Evolutionary conservation across 2,113 vertebrate species (phyloP), one percentile per base, ranked within the genome.

Genomic region (Phoxinus phoxinus): DNA sequence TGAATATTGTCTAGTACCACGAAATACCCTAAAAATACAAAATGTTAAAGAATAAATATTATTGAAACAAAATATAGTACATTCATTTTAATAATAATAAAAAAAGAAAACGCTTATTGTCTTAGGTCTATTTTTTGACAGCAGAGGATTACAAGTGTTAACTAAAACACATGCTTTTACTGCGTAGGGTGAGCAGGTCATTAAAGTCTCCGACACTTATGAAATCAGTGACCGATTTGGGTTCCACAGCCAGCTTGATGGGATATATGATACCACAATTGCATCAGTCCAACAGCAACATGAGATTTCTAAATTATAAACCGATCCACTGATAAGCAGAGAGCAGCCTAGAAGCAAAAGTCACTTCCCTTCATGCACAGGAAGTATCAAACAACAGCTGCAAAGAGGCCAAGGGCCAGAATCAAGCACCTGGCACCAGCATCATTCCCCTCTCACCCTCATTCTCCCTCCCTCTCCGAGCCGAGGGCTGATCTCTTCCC

Each of bases 371-470:
- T 73, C 86, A 61, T 85, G 86, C 91, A 92, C 92, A 92, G 93
- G 94, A 91, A 89, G 81, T 85, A 86, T 15, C 86, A 44, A 65
- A 87, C 63, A 92, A 89, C 93, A 94, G 92, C 93, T 94, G 94
- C 87, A 72, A 37, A 56, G 32, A 85, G 83, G 85, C 88, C 80
- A 48, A 69, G 83, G 86, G 72, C 88, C 85, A 88, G 37, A 89
- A 67, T 89, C 73, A 83, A 82, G 82, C 90, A 90, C 87, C 85
- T 86, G 83, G 87, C 85, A 51, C 80, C 23, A 46, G 37, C 82
- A 83, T 84, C 63, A 65, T 63, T 85, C 81, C 61, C 88, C 83
- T 56, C 53, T 77, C 44, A 59, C 75, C 87, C 87, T 85, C 84
- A 35, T 71, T 30, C 65, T 81, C 63, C 59, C 86, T 87, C 83